A percentile compares a stretch with the other conserved stretches of the same genome.
phyloP scores from a whole-genome alignment of 1,140 invertebrate species.

The Drosophila sucinea region DNA sequence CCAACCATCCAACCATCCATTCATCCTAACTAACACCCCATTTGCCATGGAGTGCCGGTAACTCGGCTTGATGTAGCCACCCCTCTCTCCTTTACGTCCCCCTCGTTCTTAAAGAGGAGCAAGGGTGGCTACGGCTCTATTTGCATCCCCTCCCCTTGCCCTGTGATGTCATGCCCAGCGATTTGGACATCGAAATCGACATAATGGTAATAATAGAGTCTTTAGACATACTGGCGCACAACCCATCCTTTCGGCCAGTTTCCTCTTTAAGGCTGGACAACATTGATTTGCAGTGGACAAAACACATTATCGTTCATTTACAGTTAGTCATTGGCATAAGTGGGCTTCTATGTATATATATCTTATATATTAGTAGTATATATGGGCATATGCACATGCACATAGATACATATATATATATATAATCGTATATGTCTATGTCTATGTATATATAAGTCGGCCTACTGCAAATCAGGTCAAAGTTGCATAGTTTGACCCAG shows the following conservation, averaged over 20 bases:
- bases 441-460: constrained; percentile 11
- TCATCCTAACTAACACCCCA: constrained; percentile 5
- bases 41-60: constrained; percentile 52
- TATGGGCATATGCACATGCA: constrained; percentile 9
- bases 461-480: constrained; percentile 70
- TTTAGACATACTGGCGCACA: constrained; percentile 67
- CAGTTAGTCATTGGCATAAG: background rate
- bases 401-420: constrained; percentile 9
- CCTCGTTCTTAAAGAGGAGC: background rate
- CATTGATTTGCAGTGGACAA: constrained; percentile 36
- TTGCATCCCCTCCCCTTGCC: constrained; percentile 1
- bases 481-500: constrained; percentile 73
- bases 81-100: background rate
- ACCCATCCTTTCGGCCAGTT: constrained; percentile 27
- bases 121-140: background rate
- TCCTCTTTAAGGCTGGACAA: constrained; percentile 13
- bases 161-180: constrained; percentile 64
- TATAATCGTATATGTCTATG: no score
- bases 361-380: constrained; percentile 26
- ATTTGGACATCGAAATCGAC: constrained; percentile 41
- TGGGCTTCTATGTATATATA: constrained; percentile 14
- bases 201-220: constrained; percentile 67
- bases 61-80: background rate
- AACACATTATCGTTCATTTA: constrained; percentile 3
- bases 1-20: constrained; percentile 18